Evolutionary conservation across 2,113 vertebrate species (phyloP).

Genomic region (Castor canadensis): DNA sequence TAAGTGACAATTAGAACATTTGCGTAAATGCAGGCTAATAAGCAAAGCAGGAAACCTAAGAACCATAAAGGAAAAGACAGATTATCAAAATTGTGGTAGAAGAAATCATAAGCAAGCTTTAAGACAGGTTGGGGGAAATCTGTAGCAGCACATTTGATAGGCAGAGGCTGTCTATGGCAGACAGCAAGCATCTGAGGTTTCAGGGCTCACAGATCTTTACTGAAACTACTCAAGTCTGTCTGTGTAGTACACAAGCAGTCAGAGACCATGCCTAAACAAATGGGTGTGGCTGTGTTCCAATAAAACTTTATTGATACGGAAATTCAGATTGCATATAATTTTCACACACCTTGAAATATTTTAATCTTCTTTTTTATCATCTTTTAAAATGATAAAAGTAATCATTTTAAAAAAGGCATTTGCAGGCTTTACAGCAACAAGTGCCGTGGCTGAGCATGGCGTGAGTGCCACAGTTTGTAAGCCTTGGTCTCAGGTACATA

Average conservation of each 20-base stretch:
- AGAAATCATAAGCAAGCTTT: background rate
- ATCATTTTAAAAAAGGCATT: background rate
- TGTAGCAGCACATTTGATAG: background rate
- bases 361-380: background rate
- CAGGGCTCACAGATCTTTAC: background rate
- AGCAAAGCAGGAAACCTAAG: background rate
- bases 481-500: background rate
- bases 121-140: background rate
- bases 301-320: too few relatives aligned
- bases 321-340: background rate
- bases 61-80: background rate
- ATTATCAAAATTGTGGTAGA: background rate
- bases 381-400: constrained; percentile 8
- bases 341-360: background rate
- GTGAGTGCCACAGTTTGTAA: background rate
- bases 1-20: background rate
- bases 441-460: background rate
- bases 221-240: background rate
- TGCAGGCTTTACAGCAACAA: background rate
- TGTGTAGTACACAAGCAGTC: background rate
- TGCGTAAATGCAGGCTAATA: background rate
- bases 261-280: background rate
- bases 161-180: background rate
- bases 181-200: background rate
- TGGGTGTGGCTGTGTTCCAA: background rate